phyloP scores from a whole-genome alignment of 1,140 invertebrate species.

The Tetramorium parvispinum region DNA sequence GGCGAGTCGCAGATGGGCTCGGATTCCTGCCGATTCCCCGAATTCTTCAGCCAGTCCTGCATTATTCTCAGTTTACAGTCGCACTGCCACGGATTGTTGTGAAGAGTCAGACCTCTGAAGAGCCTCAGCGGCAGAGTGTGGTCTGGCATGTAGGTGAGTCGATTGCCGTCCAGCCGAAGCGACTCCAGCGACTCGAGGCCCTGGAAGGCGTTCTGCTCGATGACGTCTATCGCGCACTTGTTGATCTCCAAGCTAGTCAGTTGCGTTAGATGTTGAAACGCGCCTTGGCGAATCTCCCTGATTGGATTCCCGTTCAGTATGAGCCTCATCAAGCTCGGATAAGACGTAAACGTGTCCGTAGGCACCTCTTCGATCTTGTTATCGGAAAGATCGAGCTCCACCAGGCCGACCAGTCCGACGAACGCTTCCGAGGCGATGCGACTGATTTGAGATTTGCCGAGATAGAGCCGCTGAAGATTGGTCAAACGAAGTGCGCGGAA shows the following conservation, averaged over 20 bases:
- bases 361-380: slow-evolving; percentile 93
- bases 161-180: slow-evolving; percentile 93
- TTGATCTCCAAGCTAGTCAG: slow-evolving; percentile 93
- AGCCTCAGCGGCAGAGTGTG: slow-evolving; percentile 86
- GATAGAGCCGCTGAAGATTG: slow-evolving; percentile 95
- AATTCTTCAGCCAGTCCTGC: slow-evolving; percentile 91
- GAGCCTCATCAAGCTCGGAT: slow-evolving; percentile 92
- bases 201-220: slow-evolving; percentile 93
- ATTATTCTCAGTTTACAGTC: slow-evolving; percentile 93
- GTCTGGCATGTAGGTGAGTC: slow-evolving; percentile 88
- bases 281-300: slow-evolving; percentile 88
- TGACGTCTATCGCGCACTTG: slow-evolving; percentile 90
- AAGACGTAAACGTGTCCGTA: slow-evolving; percentile 91
- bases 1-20: slow-evolving; percentile 92
- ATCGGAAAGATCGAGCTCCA: slow-evolving; percentile 94
- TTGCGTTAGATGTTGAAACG: slow-evolving; percentile 91
- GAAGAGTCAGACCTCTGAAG: slow-evolving; percentile 91
- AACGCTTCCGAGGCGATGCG: slow-evolving; percentile 93
- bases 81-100: slow-evolving; percentile 96
- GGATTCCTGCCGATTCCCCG: slow-evolving; percentile 82
- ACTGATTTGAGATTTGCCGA: slow-evolving; percentile 91
- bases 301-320: slow-evolving; percentile 93
- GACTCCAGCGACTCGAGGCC: slow-evolving; percentile 93
- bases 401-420: slow-evolving; percentile 93
- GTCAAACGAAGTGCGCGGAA: slow-evolving; percentile 92